Conservation (phyloP, 2,113 vertebrate species). For the Perccottus glenii region DNA sequence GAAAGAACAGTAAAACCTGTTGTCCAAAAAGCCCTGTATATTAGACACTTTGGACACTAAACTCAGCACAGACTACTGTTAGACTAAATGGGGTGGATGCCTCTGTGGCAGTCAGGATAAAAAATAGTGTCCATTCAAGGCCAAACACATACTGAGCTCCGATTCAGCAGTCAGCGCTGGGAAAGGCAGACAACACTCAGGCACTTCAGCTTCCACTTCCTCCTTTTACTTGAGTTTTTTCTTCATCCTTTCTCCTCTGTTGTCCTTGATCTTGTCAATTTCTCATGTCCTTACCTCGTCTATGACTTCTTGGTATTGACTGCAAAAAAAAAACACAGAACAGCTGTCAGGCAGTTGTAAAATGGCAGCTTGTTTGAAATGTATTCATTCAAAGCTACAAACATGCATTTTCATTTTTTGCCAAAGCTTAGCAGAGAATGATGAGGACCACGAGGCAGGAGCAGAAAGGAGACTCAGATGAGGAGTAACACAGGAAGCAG, state of each 20-base stretch:
- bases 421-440: conserved; percentile 32
- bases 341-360: conserved; percentile 3
- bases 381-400: conserved; percentile 17
- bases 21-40: not conserved
- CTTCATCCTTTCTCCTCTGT: conserved; percentile 56
- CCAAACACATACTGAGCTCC: conserved; percentile 51
- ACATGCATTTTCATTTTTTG: conserved; percentile 31
- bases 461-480: conserved; percentile 55
- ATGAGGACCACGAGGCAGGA: conserved; percentile 55
- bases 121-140: conserved; percentile 74
- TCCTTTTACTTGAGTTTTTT: conserved; percentile 60
- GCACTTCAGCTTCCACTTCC: conserved; percentile 73
- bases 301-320: conserved; percentile 53
- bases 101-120: conserved; percentile 67
- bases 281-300: conserved; percentile 46
- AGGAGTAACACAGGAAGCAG: conserved; percentile 70
- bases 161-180: conserved; percentile 39
- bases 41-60: not conserved
- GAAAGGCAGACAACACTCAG: conserved; percentile 39
- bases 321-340: conserved; percentile 29
- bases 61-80: conserved; percentile 54
- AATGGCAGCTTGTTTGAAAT: conserved; percentile 40
- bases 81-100: conserved; percentile 56
- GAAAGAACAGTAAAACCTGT: no score
- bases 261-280: not conserved